Base-by-base conservation (phyloP, 2,113 vertebrate species). In the Anguilla rostrata region DNA sequence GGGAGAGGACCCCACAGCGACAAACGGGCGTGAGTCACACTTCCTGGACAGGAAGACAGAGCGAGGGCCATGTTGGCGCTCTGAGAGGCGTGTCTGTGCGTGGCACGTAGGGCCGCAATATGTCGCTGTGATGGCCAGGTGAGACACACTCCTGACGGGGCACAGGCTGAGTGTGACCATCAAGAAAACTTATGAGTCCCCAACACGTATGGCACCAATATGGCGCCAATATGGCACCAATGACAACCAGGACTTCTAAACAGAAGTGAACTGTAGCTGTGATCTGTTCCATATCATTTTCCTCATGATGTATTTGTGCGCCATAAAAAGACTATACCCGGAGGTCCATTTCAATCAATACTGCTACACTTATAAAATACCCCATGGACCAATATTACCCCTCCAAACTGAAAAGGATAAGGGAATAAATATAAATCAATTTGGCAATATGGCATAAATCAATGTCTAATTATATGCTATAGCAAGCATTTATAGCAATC, bases 401-500 rank as follows among this genome's bases (percentile, higher is more conserved):
- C 49, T 53, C 49, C 49, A 46, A 26, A 22, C 12, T 53, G 87
- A 83, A 91, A 92, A 91, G 81, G 88, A 89, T 80, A 89, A 83
- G 79, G 43, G 60, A 79, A 89, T 85, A 80, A 83, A 79, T 88
- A 60, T 89, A 88, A 93, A 92, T 93, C 86, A 92, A 91, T 92
- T 92, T 71, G 86, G 34, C 34, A 34, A 34, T 34, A 34, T 34
- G 34, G 34, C 34, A 34, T 34, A 34, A 34, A 34, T 34, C 86
- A 92, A 91, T 90, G 92, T 91, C 89, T 92, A 92, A 91, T 92
- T 92, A 91, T 86, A 86, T 88, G 90, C 89, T 93, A 90, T 92
- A 93, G 90, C 60, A 40, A 88, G 90, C 85, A 88, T 87, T 53
- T 53, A 53, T 53, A 53, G 49, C 12, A 53, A 53, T 53, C 49